A percentile compares a stretch with the other conserved stretches of the same genome.
These are phyloP conservation scores for Pseudochromis fuscus DNA, from an alignment of 2,797 vertebrate genomes.

Conservation along the genomic window DNA sequence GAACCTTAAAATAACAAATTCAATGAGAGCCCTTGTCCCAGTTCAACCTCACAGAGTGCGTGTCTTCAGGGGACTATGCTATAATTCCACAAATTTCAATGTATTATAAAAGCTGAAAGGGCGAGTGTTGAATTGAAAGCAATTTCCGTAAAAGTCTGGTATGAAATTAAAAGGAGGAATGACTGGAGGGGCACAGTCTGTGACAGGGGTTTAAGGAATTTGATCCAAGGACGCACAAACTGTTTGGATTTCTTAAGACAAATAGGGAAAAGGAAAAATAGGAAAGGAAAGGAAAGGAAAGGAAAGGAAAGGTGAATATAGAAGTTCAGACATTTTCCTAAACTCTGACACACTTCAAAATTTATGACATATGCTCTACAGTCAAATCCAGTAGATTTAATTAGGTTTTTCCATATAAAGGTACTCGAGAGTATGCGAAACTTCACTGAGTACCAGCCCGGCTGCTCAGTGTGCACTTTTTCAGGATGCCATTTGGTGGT, in stretches of 20 bases:
- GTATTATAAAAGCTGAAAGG: constrained; percentile 64
- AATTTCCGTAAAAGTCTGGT: constrained; percentile 67
- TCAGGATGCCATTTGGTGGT: constrained; percentile 24
- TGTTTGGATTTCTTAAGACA: constrained; percentile 33
- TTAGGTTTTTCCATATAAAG: constrained; percentile 40
- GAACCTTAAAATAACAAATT: constrained; percentile 69
- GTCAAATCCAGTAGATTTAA: constrained; percentile 50
- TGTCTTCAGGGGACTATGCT: constrained; percentile 64
- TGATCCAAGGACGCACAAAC: constrained; percentile 49
- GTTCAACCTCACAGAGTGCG: constrained; percentile 45
- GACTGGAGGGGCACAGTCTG: constrained; percentile 60
- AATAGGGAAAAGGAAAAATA: constrained; percentile 1
- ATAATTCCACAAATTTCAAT: constrained; percentile 59
- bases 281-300: constrained; percentile 10
- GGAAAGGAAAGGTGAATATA: background rate
- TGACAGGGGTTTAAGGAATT: constrained; percentile 49
- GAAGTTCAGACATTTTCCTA: constrained; percentile 32
- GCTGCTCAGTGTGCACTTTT: constrained; percentile 25
- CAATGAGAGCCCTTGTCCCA: constrained; percentile 40
- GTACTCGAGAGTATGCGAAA: constrained; percentile 15
- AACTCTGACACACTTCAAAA: constrained; percentile 33
- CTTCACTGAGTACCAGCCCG: constrained; percentile 16
- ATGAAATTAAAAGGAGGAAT: constrained; percentile 73
- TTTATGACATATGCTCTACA: constrained; percentile 37
- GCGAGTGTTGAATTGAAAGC: constrained; percentile 66